phyloP scores from a whole-genome alignment of 1,140 invertebrate species.

The Pentalonia nigronervosa region DNA sequence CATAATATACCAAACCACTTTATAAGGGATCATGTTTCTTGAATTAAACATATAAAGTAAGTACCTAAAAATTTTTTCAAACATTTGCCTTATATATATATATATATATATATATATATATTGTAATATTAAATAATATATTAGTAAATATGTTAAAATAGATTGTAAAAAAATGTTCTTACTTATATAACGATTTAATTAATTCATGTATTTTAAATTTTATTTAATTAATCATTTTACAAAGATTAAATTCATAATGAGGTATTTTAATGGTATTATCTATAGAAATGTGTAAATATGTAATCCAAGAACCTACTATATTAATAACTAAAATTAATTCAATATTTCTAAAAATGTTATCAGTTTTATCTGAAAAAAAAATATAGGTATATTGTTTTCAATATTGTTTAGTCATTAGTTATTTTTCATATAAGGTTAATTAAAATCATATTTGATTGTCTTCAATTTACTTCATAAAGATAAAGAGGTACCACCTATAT shows the following conservation, averaged over 20 bases:
- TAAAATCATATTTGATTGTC: background rate
- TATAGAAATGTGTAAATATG: background rate
- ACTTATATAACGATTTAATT: background rate
- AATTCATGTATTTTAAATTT: background rate
- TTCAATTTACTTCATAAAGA: background rate
- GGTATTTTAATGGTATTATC: background rate
- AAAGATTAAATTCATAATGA: background rate
- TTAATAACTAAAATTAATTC: background rate
- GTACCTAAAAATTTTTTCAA: background rate
- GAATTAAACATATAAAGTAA: slow-evolving; percentile 33
- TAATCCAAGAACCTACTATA: background rate
- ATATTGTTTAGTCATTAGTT: background rate
- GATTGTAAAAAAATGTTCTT: background rate
- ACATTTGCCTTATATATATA: background rate
- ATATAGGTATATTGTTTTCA: background rate
- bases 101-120: background rate
- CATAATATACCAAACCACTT: background rate
- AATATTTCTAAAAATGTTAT: background rate
- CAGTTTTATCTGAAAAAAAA: slow-evolving; percentile 6
- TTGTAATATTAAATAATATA: background rate
- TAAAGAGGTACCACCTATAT: background rate
- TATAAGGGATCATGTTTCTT: background rate
- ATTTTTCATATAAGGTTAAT: background rate
- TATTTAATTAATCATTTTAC: background rate
- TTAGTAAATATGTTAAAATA: background rate